Evolutionary conservation across 2,797 vertebrate genomes (phyloP).

Genomic region (Sebastiscus albofasciatus): DNA sequence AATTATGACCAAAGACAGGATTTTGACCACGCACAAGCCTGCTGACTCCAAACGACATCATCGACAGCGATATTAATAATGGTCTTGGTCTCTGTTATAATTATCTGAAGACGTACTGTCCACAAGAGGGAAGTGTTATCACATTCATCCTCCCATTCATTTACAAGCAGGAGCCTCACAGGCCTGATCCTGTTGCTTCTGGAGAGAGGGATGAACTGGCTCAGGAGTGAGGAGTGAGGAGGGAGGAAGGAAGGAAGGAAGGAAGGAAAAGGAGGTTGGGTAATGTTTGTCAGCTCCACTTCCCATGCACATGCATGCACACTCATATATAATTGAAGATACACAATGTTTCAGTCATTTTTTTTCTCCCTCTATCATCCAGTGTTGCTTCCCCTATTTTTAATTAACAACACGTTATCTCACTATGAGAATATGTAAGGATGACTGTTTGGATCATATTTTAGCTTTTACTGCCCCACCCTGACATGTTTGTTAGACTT

Average conservation of each 20-base stretch:
- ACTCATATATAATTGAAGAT: background rate
- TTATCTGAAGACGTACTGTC: slow-evolving; percentile 60
- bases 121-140: slow-evolving; percentile 86
- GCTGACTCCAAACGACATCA: slow-evolving; percentile 6
- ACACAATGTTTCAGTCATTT: background rate
- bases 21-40: background rate
- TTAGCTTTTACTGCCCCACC: slow-evolving; percentile 2
- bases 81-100: slow-evolving; percentile 7
- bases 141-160: slow-evolving; percentile 61
- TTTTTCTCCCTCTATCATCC: background rate
- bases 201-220: slow-evolving; percentile 21
- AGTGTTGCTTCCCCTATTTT: slow-evolving; percentile 2
- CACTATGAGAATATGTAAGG: background rate
- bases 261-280: background rate
- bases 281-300: slow-evolving; percentile 19
- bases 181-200: slow-evolving; percentile 39
- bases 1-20: slow-evolving; percentile 12
- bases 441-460: slow-evolving; percentile 13
- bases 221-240: background rate
- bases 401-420: slow-evolving; percentile 9
- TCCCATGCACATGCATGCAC: background rate
- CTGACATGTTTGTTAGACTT: slow-evolving; percentile 15
- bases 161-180: slow-evolving; percentile 20
- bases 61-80: background rate
- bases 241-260: background rate